Base-by-base conservation (phyloP, 2,888 invertebrate genomes). In the Pterostichus madidus region DNA sequence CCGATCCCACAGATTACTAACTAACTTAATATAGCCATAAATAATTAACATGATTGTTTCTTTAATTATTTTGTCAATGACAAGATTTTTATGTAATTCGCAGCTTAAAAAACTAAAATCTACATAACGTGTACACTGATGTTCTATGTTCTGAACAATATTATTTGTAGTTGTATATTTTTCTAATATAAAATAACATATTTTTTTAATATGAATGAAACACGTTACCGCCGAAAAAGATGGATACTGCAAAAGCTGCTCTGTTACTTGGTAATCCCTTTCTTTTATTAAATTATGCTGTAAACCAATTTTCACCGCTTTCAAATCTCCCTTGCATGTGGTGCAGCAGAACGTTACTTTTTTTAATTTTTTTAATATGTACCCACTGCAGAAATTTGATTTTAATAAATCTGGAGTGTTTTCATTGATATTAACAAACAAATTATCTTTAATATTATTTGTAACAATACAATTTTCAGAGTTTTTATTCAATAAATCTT, bases 121-220 rank as follows among this genome's bases (percentile, higher is more conserved):
- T n/a, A n/a, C n/a, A 6, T 10, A 46, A 46, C 46, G 2, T n/a
- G 8, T 46, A 46, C 46, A 46, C 2, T 46, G 46, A 46, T 11
- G 8, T 10, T 6, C n/a, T 6, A 46, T 46, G 13, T 53, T 53
- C 13, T 53, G 2, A 2, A 53, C 8, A 15, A 53, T 7, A 53
- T 53, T 8, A 7, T 13, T n/a, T n/a, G 13, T 4, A 53, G 17
- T 6, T 5, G 8, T 53, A n/a, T 53, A 15, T 13, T 53, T 53
- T 7, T 53, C 53, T 53, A 53, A 53, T 15, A 53, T 46, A n/a
- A 46, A 53, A 15, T 53, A 53, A 53, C 7, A 5, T 17, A 53
- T 2, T 53, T 53, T 53, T 15, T 53, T 53, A 5, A 53, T 15
- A 53, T 53, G 17, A 1, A 17, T 53, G 53, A 53, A 53, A 15